Evolutionary conservation across 2,797 vertebrate genomes (phyloP), one percentile per base, ranked within the genome.

Genomic region (Leontopithecus rosalia): DNA sequence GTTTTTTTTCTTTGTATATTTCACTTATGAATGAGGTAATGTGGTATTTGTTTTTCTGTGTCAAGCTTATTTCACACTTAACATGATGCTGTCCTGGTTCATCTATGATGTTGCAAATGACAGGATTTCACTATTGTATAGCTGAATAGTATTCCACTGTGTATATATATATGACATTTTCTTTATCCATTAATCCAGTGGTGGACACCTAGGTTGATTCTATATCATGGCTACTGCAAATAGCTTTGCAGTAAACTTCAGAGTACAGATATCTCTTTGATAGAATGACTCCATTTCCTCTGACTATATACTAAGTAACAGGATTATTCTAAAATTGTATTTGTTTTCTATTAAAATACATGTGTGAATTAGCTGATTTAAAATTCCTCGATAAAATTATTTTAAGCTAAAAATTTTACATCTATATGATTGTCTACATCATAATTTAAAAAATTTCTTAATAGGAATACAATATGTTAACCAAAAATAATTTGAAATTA

Each of bases 321-420:
- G 50, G 4, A 81, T 39, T 81, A 39, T 81, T 81, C 79, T 76
- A 84, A 90, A 58, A 82, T 67, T 86, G 64, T 26, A 0, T 67
- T 93, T 93, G 39, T 89, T 79, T 94, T 86, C 43, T 84, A 5
- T 64, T 72, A 84, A 3, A 75, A 67, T 50, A 52, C 3, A 48
- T 76, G 11, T 76, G 9, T 48, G 5, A 52, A 76, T n/a, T 67
- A 48, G 84, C 13, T 90, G 24, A 94, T 72, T 91, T 75, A 46
- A 95, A 96, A 86, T 76, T 89, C 81, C 11, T 76, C n/a, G 4
- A 70, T 88, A 26, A 83, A 77, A 64, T 39, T 48, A 83, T 95
- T 87, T 57, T 64, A 75, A 94, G 70, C 1, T 28, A 91, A 94
- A 95, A 83, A 50, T 12, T 81, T 90, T 30, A 43, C 73, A 75